Evolutionary conservation across 2,888 invertebrate genomes (phyloP).

Genomic region (Crocallis elinguaria): DNA sequence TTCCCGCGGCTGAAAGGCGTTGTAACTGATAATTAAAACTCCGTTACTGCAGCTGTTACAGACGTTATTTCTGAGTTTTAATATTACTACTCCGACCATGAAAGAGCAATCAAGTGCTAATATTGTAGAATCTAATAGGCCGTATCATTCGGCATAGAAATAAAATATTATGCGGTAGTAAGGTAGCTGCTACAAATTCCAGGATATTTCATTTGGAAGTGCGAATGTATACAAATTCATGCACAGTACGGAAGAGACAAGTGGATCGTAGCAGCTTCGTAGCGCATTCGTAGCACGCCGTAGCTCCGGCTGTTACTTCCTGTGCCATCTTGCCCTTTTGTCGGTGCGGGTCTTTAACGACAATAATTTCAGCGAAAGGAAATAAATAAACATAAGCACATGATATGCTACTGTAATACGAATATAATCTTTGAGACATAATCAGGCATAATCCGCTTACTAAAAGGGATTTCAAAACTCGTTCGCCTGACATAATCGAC

Average conservation of each 20-base stretch:
- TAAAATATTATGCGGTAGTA: constrained; percentile 14
- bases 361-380: constrained; percentile 39
- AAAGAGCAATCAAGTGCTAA: constrained; percentile 60
- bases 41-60: constrained; percentile 79
- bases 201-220: constrained; percentile 14
- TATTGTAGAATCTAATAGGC: constrained; percentile 50
- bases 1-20: constrained; percentile 72
- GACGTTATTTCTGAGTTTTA: constrained; percentile 70
- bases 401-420: constrained; percentile 47
- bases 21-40: constrained; percentile 82
- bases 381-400: constrained; percentile 41
- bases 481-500: constrained; percentile 79
- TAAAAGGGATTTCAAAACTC: constrained; percentile 73
- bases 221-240: constrained; percentile 34
- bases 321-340: constrained; percentile 42
- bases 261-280: constrained; percentile 31
- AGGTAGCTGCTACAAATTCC: constrained; percentile 4
- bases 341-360: constrained; percentile 20
- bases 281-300: constrained; percentile 31
- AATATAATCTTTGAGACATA: constrained; percentile 60
- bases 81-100: constrained; percentile 63
- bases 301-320: constrained; percentile 68
- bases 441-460: constrained; percentile 65
- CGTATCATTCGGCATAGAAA: constrained; percentile 40
- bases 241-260: constrained; percentile 39